Evolutionary conservation across 2,888 invertebrate genomes (phyloP).

Genomic region (Proisotoma minuta): DNA sequence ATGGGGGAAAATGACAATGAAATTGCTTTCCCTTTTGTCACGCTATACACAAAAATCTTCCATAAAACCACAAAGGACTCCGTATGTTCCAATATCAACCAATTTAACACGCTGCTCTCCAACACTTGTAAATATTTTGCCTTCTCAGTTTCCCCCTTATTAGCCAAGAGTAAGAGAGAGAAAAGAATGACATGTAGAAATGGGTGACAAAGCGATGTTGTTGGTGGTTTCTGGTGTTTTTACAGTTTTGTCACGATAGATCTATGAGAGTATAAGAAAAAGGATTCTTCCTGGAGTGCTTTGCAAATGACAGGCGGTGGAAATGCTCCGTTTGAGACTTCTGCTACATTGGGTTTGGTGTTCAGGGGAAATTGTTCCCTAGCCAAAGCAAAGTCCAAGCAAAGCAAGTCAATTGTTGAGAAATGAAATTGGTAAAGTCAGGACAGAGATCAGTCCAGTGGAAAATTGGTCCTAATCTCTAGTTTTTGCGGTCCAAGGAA

Average conservation of each 20-base stretch:
- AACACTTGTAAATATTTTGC: background rate
- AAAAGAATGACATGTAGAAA: background rate
- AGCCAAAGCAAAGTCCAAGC: too few relatives aligned
- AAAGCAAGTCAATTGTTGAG: conserved; percentile 10
- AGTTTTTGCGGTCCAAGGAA: conserved; percentile 38
- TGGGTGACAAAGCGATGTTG: conserved; percentile 7
- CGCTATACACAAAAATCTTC: too few relatives aligned
- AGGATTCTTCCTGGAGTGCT: conserved; percentile 46
- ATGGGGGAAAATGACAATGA: conserved; percentile 13
- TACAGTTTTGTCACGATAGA: conserved; percentile 13
- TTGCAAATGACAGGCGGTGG: conserved; percentile 48
- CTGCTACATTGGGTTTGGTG: conserved; percentile 47
- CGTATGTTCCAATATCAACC: too few relatives aligned
- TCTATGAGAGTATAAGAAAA: background rate
- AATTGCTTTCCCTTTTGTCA: conserved; percentile 13
- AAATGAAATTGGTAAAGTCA: conserved; percentile 22
- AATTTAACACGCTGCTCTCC: too few relatives aligned
- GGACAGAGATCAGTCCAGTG: conserved; percentile 47
- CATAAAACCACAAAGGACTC: too few relatives aligned
- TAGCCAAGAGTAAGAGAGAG: background rate
- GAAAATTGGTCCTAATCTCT: conserved; percentile 48
- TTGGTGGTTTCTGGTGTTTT: conserved; percentile 1
- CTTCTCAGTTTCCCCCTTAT: background rate
- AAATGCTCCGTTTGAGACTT: conserved; percentile 45
- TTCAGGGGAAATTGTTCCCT: too few relatives aligned